Conservation (phyloP, 1,140 invertebrate species). For the Andricus grossulariae region DNA sequence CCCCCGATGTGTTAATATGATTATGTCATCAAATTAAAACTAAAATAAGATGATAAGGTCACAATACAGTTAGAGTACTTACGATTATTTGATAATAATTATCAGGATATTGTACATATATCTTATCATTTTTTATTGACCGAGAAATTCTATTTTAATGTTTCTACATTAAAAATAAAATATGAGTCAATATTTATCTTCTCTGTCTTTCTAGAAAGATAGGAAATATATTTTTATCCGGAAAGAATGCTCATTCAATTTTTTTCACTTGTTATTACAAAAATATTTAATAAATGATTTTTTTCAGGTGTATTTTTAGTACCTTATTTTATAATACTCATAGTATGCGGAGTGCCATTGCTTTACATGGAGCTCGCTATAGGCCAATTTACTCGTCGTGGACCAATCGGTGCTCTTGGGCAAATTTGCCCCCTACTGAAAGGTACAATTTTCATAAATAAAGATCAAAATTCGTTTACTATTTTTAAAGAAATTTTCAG, state of each 20-base stretch:
- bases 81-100: conserved; percentile 7
- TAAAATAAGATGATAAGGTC: not conserved
- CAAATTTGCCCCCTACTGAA: conserved; percentile 90
- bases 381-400: conserved; percentile 88
- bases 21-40: not conserved
- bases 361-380: conserved; percentile 91
- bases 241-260: not conserved
- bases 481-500: no score
- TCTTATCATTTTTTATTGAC: not conserved
- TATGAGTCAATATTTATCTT: no score
- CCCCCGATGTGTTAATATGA: not conserved
- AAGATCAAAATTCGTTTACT: not conserved
- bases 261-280: conserved; percentile 40
- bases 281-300: not conserved
- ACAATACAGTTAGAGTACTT: not conserved
- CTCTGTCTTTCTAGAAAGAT: no score
- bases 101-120: not conserved
- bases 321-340: conserved; percentile 88
- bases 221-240: no score
- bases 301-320: conserved; percentile 88
- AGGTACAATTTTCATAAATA: conserved; percentile 77
- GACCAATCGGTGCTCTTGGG: conserved; percentile 88
- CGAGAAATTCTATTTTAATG: not conserved
- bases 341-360: conserved; percentile 87
- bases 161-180: no score